Conservation (phyloP, 2,797 vertebrate genomes). For the Tiaroga cobitis region DNA sequence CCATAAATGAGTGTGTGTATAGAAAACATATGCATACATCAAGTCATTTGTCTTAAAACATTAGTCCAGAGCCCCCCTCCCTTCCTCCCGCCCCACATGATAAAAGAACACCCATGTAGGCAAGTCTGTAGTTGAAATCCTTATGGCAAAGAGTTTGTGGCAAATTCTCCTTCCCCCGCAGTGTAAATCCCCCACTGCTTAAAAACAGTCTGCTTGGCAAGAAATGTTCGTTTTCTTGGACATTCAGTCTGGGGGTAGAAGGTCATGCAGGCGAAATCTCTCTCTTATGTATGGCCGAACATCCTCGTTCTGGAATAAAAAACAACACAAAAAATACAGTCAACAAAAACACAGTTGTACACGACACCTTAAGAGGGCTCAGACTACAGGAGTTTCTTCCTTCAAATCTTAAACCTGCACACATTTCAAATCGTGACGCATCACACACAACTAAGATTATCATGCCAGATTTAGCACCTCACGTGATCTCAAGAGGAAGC, state of each 20-base stretch:
- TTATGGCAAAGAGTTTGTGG: conserved; percentile 64
- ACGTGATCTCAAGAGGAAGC: too few species aligned
- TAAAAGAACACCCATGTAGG: conserved; percentile 87
- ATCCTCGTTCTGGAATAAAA: conserved; percentile 84
- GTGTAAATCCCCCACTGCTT: conserved; percentile 55
- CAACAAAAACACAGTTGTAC: neutral
- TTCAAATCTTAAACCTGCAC: too few species aligned
- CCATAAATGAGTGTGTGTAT: conserved; percentile 52
- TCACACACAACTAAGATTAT: too few species aligned
- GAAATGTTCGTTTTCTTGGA: conserved; percentile 9
- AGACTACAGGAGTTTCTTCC: too few species aligned
- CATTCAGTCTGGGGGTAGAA: conserved; percentile 87
- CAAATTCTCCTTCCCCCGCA: conserved; percentile 70
- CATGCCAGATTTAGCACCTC: too few species aligned
- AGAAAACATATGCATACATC: conserved; percentile 70
- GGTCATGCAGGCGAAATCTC: conserved; percentile 90
- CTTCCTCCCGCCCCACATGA: conserved; percentile 63
- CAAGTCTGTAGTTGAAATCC: conserved; percentile 86
- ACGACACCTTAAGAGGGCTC: too few species aligned
- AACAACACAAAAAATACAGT: conserved; percentile 31
- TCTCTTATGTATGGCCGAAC: conserved; percentile 90
- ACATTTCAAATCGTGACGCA: too few species aligned
- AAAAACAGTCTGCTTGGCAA: conserved; percentile 57
- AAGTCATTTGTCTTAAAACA: conserved; percentile 76
- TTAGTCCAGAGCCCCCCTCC: conserved; percentile 44